phyloP scores from a whole-genome alignment of 2,888 invertebrate species.

The Lycophotia porphyrea region DNA sequence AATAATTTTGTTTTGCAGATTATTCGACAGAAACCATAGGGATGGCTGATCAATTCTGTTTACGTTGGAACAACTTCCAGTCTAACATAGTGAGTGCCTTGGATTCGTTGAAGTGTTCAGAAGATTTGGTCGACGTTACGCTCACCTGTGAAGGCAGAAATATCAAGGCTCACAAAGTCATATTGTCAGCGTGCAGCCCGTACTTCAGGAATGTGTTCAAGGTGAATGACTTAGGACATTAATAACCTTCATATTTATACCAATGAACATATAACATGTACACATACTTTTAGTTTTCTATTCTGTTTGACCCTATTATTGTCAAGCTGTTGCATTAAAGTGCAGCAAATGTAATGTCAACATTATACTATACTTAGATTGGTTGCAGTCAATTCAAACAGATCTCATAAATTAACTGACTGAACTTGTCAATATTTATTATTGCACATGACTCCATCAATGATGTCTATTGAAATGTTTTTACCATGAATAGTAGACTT shows the following conservation, averaged over 20 bases:
- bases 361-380: constrained; percentile 24
- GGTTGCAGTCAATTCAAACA: neutral
- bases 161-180: constrained; percentile 94
- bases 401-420: neutral
- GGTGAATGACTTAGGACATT: constrained; percentile 90
- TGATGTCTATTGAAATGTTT: neutral
- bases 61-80: constrained; percentile 94
- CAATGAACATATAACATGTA: constrained; percentile 68
- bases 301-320: constrained; percentile 58
- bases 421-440: neutral
- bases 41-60: constrained; percentile 93
- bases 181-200: constrained; percentile 93
- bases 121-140: constrained; percentile 93
- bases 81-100: constrained; percentile 92
- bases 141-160: constrained; percentile 93
- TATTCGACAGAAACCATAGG: constrained; percentile 79
- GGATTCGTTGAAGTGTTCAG: constrained; percentile 92
- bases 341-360: constrained; percentile 50
- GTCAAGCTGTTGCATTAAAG: constrained; percentile 46
- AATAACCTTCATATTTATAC: constrained; percentile 86
- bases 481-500: neutral
- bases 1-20: constrained; percentile 77
- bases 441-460: neutral
- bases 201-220: constrained; percentile 94
- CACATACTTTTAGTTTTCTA: constrained; percentile 51